Conservation (phyloP, 2,888 invertebrate genomes). For the Epistrophella euchroma region DNA sequence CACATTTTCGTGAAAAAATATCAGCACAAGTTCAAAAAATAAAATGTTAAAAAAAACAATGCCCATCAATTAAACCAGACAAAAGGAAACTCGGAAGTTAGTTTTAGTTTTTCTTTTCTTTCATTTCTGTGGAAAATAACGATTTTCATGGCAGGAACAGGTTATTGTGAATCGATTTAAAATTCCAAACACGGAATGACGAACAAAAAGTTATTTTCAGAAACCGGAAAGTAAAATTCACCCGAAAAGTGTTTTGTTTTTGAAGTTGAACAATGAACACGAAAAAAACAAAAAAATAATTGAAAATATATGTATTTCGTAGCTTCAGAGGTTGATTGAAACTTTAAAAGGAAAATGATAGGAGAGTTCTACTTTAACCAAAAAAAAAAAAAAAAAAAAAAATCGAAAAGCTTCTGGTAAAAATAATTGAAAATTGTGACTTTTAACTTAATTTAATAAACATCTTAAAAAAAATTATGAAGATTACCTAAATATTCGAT, state of each 20-base stretch:
- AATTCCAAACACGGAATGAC: slow-evolving; percentile 64
- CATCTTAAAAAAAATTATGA: background rate
- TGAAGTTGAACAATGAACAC: background rate
- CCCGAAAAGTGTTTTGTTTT: slow-evolving; percentile 68
- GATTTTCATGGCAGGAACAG: slow-evolving; percentile 20
- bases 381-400: too few relatives aligned
- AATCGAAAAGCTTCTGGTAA: background rate
- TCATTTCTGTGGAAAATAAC: background rate
- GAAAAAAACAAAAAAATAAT: slow-evolving; percentile 1
- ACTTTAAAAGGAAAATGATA: background rate
- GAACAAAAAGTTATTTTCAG: slow-evolving; percentile 49
- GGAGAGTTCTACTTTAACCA: background rate
- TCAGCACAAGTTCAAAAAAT: background rate
- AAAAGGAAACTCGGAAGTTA: slow-evolving; percentile 15
- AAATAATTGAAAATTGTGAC: background rate
- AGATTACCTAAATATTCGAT: background rate
- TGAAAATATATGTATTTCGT: slow-evolving; percentile 5
- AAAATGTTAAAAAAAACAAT: background rate
- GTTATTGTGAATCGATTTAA: slow-evolving; percentile 48
- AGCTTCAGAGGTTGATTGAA: slow-evolving; percentile 1
- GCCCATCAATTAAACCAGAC: slow-evolving; percentile 4
- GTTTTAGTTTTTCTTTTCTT: background rate
- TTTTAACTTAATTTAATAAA: background rate
- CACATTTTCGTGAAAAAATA: background rate
- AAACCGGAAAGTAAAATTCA: slow-evolving; percentile 43